Base-by-base conservation (phyloP, 1,140 invertebrate genomes). In the Campoletis sonorensis region DNA sequence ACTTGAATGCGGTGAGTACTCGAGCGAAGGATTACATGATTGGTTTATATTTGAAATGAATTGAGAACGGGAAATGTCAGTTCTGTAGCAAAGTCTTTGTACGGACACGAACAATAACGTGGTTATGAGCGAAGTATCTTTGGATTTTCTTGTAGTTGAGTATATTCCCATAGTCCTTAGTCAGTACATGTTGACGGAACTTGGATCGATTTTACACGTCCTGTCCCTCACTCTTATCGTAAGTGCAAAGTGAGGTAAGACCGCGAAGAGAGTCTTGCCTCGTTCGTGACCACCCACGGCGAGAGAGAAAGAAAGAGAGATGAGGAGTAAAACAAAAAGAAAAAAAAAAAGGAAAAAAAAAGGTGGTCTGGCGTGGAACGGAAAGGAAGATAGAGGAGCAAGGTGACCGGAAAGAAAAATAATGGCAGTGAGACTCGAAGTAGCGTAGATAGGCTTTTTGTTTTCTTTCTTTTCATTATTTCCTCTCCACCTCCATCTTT, bases 171-270 rank as follows among this genome's bases (percentile, higher is more conserved):
- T 45, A 45, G 5, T 45, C 40, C 11, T 45, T 8, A 8, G 40
- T 13, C 8, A 45, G 40, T 45, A 45, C 40, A 45, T 13, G 40
- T 45, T 75, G 77, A 82, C 77, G 81, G 40, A 79, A 82, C 76
- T 64, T 49, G 51, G 67, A 82, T 82, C 78, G 81, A 82, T 82
- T 82, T 76, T 76, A 76, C 61, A 61, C 70, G 51, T 72, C 40
- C 64, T 82, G 81, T 82, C 71, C 13, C 49, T 58, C 79, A 68
- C 54, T 23, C 73, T 82, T 82, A 79, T 82, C 81, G 81, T 82
- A 82, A 82, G 81, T 82, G 81, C 78, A 82, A 82, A 82, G 54
- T 82, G 81, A 79, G 78, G 81, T 82, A 82, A 64, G 58, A 71
- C 81, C 23, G 37, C 61, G 61, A 27, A 27, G 68, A 82, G 78